Base-by-base conservation (phyloP, 2,113 vertebrate genomes). In the Eurypyga helias region DNA sequence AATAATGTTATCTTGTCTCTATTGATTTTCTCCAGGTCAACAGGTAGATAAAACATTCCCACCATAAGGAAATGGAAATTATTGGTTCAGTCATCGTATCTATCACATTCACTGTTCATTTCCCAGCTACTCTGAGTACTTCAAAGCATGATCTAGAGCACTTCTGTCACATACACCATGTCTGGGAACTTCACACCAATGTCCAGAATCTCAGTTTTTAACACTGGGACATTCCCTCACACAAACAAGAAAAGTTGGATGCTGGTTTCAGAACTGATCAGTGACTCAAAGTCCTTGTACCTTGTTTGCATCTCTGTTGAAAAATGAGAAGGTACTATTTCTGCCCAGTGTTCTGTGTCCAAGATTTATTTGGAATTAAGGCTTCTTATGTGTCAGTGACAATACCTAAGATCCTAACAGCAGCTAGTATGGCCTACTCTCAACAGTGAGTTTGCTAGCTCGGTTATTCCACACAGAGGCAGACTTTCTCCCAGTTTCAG, bases 401-500 rank as follows among this genome's bases (percentile, higher is more conserved):
- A 76, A 45, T 6, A n/a, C 6, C n/a, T 6, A 14, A 65, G 17
- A 34, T 28, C 17, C n/a, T 49, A 65, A 45, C 15, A 31, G 25
- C 23, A 64, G 43, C 36, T 26, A 29, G 13, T 10, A 45, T 84
- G n/a, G 24, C 38, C 55, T 52, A 1, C 19, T 33, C 17, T 75
- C 29, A n/a, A 1, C 1, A 4, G 45, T 6, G 60, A 66, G 7
- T 55, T 75, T 83, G 17, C 49, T 67, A 12, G 20, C 64, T 80
- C 80, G 16, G 28, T 67, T 72, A 7, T 54, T 48, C 86, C 93
- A 87, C 96, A 93, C 38, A 96, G 91, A 96, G 83, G 89, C 81
- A 96, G 79, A 83, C 76, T 92, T 92, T 86, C 79, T 64, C 60
- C 75, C 94, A 49, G 28, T 51, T 90, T 46, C 54, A 58, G 41